Evolutionary conservation across 2,797 vertebrate species (phyloP).

Genomic region (Sebastes dallii): DNA sequence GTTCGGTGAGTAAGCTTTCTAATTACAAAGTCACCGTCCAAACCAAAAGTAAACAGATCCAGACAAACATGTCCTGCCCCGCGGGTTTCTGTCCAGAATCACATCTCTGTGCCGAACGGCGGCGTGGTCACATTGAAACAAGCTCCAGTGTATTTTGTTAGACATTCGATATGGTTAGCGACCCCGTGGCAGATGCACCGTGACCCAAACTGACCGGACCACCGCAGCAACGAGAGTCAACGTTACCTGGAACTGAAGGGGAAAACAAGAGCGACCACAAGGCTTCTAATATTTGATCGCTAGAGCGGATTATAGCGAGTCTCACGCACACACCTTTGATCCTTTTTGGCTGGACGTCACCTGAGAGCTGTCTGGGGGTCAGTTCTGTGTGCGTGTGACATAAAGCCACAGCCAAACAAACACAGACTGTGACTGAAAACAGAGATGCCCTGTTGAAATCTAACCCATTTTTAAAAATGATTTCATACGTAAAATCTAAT

Average conservation of each 20-base stretch:
- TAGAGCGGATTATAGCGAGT: constrained; percentile 16
- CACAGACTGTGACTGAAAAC: neutral
- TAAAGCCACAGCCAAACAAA: constrained; percentile 18
- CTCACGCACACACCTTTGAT: constrained; percentile 20
- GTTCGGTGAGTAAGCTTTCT: constrained; percentile 12
- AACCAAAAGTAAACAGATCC: constrained; percentile 33
- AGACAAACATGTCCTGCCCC: neutral
- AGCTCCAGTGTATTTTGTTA: constrained; percentile 38
- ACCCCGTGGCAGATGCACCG: constrained; percentile 8
- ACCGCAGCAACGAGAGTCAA: neutral
- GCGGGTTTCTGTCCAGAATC: constrained; percentile 22
- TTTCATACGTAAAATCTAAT: neutral
- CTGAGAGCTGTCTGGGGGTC: neutral
- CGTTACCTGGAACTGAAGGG: constrained; percentile 5
- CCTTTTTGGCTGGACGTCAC: neutral
- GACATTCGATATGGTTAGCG: constrained; percentile 26
- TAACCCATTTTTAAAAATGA: neutral
- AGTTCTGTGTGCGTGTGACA: constrained; percentile 15
- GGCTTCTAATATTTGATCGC: constrained; percentile 35
- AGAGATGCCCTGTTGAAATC: neutral
- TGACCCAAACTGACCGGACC: neutral
- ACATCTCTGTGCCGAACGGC: constrained; percentile 19
- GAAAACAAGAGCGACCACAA: constrained; percentile 15
- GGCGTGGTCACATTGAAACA: constrained; percentile 15
- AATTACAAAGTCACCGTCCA: constrained; percentile 29